These are phyloP conservation scores for Herpetotheres cachinnans DNA, from an alignment of 2,113 vertebrate genomes.

Conservation along the genomic window DNA sequence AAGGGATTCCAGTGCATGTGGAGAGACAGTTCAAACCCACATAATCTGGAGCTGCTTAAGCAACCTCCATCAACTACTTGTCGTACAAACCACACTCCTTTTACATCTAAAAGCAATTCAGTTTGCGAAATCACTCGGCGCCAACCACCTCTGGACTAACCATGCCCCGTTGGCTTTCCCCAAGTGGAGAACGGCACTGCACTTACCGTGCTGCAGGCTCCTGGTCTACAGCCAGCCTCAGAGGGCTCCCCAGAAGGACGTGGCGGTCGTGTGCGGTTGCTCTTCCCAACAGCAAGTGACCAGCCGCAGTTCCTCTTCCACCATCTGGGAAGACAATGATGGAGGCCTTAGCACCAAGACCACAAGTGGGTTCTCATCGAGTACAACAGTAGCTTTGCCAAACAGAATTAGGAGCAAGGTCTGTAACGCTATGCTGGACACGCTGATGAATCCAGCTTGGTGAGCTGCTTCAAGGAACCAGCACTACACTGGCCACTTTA, in stretches of 20 bases:
- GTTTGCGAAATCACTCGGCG: background rate
- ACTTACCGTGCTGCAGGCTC: background rate
- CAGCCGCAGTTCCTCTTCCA: background rate
- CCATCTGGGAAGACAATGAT: background rate
- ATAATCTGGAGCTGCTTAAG: background rate
- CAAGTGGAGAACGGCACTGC: background rate
- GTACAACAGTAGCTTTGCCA: background rate
- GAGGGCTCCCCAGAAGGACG: background rate
- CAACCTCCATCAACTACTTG: background rate
- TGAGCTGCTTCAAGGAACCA: background rate
- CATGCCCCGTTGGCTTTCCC: fast-evolving
- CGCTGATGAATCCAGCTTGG: background rate
- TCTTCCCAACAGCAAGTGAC: fast-evolving
- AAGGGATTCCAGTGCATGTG: background rate
- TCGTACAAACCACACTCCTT: background rate
- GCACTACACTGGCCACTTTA: background rate
- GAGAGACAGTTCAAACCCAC: background rate
- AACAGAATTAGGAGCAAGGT: background rate
- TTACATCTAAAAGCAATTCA: background rate
- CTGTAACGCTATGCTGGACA: background rate
- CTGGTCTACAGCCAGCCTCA: background rate
- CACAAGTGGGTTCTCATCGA: background rate
- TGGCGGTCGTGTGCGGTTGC: fast-evolving
- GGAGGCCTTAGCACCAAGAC: background rate
- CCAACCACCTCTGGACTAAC: background rate